Evolutionary conservation across 1,140 invertebrate genomes (phyloP).

Genomic region (Drosophila carrolli): DNA sequence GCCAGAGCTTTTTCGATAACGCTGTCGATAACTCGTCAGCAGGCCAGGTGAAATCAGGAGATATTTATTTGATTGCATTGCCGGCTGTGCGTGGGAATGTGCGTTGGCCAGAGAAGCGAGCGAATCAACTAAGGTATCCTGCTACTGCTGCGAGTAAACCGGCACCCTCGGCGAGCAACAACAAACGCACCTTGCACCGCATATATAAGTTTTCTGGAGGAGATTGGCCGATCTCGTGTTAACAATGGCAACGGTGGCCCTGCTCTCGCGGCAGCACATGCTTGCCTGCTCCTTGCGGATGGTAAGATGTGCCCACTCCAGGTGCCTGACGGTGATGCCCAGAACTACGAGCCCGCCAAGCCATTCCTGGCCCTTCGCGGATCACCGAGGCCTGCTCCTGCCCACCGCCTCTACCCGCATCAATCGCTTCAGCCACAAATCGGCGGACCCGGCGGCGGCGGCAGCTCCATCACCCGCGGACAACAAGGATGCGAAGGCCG

Average conservation of each 20-base stretch:
- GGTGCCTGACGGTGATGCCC: slow-evolving; percentile 10
- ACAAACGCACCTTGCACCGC: background rate
- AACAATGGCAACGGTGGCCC: slow-evolving; percentile 29
- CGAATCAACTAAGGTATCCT: background rate
- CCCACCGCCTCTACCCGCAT: background rate
- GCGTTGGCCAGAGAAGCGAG: background rate
- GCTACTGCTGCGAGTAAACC: background rate
- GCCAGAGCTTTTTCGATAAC: background rate
- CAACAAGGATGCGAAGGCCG: slow-evolving; percentile 50
- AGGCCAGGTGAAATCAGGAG: slow-evolving; percentile 41
- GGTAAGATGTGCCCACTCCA: background rate
- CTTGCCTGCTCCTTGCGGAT: slow-evolving; percentile 19
- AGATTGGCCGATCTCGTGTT: background rate
- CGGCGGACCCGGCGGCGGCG: background rate
- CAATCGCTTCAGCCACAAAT: slow-evolving; percentile 26
- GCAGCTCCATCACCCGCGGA: background rate
- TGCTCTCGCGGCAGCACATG: slow-evolving; percentile 26
- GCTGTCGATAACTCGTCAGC: background rate
- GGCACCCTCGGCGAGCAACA: background rate
- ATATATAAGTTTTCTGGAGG: slow-evolving; percentile 5
- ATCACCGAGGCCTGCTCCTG: slow-evolving; percentile 1
- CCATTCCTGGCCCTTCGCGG: background rate
- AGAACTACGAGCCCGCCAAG: background rate
- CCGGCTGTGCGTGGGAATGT: slow-evolving; percentile 27
- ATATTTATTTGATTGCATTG: slow-evolving; percentile 22